These are phyloP conservation scores for Ariopsis seemanni DNA, from an alignment of 2,113 vertebrate species.

Conservation along the genomic window DNA sequence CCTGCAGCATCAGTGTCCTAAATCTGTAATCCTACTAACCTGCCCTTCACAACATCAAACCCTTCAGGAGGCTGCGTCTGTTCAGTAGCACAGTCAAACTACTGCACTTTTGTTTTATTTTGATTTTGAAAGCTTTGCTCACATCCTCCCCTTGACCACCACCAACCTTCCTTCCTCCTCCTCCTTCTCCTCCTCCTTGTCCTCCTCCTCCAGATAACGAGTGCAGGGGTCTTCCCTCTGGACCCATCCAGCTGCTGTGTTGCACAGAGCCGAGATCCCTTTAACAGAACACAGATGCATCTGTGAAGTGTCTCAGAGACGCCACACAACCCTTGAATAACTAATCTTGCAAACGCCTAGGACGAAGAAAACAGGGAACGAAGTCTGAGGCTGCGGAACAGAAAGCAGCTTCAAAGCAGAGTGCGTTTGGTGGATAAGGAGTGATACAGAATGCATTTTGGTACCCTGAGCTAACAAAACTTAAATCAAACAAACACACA, in stretches of 20 bases:
- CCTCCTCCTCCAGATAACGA: slow-evolving; percentile 67
- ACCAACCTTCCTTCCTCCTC: slow-evolving; percentile 13
- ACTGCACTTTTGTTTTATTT: slow-evolving; percentile 58
- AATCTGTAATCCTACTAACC: not conserved
- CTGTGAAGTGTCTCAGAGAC: slow-evolving; percentile 59
- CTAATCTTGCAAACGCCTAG: slow-evolving; percentile 58
- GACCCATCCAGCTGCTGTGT: slow-evolving; percentile 71
- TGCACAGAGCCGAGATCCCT: slow-evolving; percentile 65
- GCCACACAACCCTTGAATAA: slow-evolving; percentile 68
- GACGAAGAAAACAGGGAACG: slow-evolving; percentile 54
- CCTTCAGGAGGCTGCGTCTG: not conserved
- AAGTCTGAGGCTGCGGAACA: slow-evolving; percentile 57
- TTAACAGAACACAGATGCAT: slow-evolving; percentile 75
- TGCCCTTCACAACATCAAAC: not conserved
- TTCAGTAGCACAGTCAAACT: not conserved
- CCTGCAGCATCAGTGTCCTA: not conserved
- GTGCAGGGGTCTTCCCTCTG: slow-evolving; percentile 69
- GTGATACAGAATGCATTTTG: not conserved
- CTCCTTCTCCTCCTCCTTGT: slow-evolving; percentile 45
- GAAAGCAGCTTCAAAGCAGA: slow-evolving; percentile 61
- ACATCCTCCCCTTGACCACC: slow-evolving; percentile 26
- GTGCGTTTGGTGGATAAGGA: not conserved
- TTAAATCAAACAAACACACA: not conserved
- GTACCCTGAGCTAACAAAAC: not conserved
- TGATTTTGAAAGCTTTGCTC: slow-evolving; percentile 62